These are phyloP conservation scores for Stichodactyla helianthus DNA, from an alignment of 64 coral and sea anemone species.

Conservation along the genomic window DNA sequence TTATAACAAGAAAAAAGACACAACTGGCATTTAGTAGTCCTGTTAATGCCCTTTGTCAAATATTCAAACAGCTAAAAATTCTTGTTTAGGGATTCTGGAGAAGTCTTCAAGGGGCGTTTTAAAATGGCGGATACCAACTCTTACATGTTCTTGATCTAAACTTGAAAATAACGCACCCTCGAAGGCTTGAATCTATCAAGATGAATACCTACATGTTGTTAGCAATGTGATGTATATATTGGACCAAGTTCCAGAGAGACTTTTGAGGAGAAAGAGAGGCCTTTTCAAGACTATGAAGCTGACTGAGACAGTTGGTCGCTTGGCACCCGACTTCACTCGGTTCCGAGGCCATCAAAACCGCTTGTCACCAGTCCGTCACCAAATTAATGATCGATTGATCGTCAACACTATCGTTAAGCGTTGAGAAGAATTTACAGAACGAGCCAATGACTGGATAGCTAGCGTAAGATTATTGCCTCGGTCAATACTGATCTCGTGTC, in stretches of 20 bases:
- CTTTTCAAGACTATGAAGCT: not conserved
- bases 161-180: not conserved
- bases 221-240: not conserved
- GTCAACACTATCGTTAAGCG: constrained; percentile 18
- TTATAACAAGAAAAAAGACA: not conserved
- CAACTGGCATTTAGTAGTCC: not conserved
- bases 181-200: not conserved
- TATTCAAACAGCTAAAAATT: constrained; percentile 1
- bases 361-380: constrained; percentile 35
- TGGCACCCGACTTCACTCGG: constrained; percentile 3
- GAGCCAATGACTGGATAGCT: not conserved
- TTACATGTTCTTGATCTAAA: not conserved
- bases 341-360: not conserved
- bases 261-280: not conserved
- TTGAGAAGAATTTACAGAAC: constrained; percentile 14
- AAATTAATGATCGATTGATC: constrained; percentile 25
- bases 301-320: constrained; percentile 20
- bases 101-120: constrained; percentile 12
- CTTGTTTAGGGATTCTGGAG: constrained; percentile 13
- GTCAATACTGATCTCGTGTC: constrained; percentile 11
- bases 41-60: not conserved
- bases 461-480: constrained; percentile 3
- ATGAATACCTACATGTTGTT: not conserved
- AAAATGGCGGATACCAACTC: constrained; percentile 28
- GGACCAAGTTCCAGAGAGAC: not conserved